Evolutionary conservation across 2,797 vertebrate species (phyloP), one percentile per base, ranked within the genome.

Genomic region (Phataginus tetradactyla): DNA sequence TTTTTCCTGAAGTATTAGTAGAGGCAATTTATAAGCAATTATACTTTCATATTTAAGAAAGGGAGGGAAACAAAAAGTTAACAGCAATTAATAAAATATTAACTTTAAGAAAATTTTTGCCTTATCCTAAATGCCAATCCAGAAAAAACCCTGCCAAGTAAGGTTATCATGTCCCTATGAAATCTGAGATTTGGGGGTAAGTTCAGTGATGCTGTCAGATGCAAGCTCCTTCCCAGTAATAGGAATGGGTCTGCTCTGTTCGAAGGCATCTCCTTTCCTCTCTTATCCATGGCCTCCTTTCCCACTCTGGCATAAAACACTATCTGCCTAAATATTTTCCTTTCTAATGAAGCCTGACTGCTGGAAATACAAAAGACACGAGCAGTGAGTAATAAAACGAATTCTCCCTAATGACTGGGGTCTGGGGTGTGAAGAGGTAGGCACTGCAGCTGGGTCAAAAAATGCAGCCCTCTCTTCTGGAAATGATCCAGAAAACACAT

Each of bases 101-200:
- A 37, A 79, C 10, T 92, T 53, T 63, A 32, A 90, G 79, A 79
- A 79, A 51, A 25, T 18, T 59, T 97, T 96, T 53, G 7, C 75
- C 29, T 86, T 92, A 69, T 79, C 29, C 17, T 71, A 86, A 68
- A 75, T 18, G 45, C 13, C 63, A 75, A 29, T 42, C 27, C 84
- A 91, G 68, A 53, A 72, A 34, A 39, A 5, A 3, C 21, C 91
- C 88, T 69, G 68, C 83, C 92, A 53, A 78, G 53, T 61, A 89
- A 90, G 10, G 32, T 37, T 53, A 75, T 57, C 45, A 39, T 32
- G 27, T 91, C 42, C 63, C 59, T 71, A 1, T 39, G 69, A 71
- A 86, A 90, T 68, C 51, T 63, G 72, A 92, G 63, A 51, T 71
- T 49, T 91, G 32, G 80, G 64, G 74, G n/a, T 59, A 88, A 55